These are phyloP conservation scores for Camelus dromedarius DNA, from an alignment of 2,113 vertebrate species.

Conservation along the genomic window DNA sequence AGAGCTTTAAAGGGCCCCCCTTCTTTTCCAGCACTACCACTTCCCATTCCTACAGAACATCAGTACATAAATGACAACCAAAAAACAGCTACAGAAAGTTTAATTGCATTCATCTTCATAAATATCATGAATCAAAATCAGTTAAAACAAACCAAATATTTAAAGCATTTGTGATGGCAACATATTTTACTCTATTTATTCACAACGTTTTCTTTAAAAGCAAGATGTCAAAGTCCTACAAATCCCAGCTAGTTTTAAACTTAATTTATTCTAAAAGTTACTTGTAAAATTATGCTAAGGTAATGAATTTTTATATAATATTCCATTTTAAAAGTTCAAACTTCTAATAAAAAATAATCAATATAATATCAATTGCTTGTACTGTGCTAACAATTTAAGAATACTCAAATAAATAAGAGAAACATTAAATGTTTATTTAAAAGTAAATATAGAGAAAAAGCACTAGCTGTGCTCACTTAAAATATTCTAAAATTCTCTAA, in stretches of 20 bases:
- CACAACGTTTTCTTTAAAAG: background rate
- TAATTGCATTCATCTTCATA: constrained; percentile 41
- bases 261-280: constrained; percentile 43
- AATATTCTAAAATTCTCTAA: constrained; percentile 48
- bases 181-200: background rate
- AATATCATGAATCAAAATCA: constrained; percentile 35
- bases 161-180: background rate
- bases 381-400: constrained; percentile 38
- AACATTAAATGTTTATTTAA: constrained; percentile 33
- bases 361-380: constrained; percentile 10
- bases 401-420: constrained; percentile 36
- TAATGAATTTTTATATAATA: constrained; percentile 19
- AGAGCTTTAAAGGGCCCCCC: constrained; percentile 97
- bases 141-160: constrained; percentile 21
- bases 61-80: constrained; percentile 84
- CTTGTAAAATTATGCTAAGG: constrained; percentile 17
- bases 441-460: constrained; percentile 16
- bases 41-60: constrained; percentile 96
- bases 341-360: constrained; percentile 53
- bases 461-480: constrained; percentile 40
- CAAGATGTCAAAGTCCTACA: constrained; percentile 39
- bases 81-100: constrained; percentile 62
- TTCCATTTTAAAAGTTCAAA: constrained; percentile 1
- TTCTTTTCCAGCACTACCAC: constrained; percentile 97
- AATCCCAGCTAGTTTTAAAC: background rate